Base-by-base conservation (phyloP, 2,113 vertebrate species). In the Limanda limanda region DNA sequence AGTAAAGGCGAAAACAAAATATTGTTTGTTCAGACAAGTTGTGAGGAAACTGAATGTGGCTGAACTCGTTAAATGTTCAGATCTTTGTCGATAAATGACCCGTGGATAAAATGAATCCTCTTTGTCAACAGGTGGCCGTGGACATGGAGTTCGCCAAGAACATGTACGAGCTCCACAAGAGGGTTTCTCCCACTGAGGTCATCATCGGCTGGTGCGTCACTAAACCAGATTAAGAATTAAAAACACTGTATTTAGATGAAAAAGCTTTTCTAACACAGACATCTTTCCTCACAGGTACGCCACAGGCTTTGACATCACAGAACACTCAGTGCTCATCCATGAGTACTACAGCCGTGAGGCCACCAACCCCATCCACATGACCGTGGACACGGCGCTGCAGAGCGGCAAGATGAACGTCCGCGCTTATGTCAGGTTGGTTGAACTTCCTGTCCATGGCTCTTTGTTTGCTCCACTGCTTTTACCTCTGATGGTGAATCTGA, bases 71-170 rank as follows among this genome's bases (percentile, higher is more conserved):
- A 48, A 18, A 48, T 48, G 47, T 48, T 48, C 15, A 20, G 17
- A 18, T 11, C 9, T 21, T 14, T 25, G 5, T 1, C 14, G 6
- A 0, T 24, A 55, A 12, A 9, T 21, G 18, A 0, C 12, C 5
- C 11, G 1, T 54, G 12, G 21, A 3, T 62, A 2, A 57, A 8
- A 23, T 15, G 2, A 3, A 3, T 47, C 7, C 12, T 74, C 21
- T 45, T 40, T 77, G 9, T 55, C 70, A 12, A 40, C 81, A 99
- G 98, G 98, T 99, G 71, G 98, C 98, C 5, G 98, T 99, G 69
- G 98, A 99, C 85, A 99, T 99, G 98, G 98, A 99, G 81, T 99
- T 99, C 62, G 98, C 98, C 20, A 99, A 99, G 93, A 99, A 99
- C 91, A 99, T 99, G 98, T 99, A 99, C 15, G 98, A 99, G 82